Percentiles rank a stretch among this genome's conserved stretches.
Conservation (phyloP, 2,888 invertebrate species). For the Exocentrus adspersus region DNA sequence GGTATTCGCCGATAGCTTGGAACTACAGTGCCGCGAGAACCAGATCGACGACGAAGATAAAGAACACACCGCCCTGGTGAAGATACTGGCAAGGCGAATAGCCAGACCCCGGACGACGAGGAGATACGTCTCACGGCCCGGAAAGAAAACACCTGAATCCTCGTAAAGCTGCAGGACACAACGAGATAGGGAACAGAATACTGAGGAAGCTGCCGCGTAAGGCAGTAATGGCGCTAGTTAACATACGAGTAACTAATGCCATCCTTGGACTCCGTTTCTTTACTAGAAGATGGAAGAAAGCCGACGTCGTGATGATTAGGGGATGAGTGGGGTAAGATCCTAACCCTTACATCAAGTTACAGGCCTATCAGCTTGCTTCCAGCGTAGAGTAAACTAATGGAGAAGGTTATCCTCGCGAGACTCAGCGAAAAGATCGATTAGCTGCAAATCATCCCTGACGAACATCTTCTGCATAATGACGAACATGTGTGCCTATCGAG, state of each 20-base stretch:
- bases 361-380: conserved; percentile 30
- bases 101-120: too few relatives aligned
- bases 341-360: neutral
- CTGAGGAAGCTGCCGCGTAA: conserved; percentile 9
- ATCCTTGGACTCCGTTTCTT: conserved; percentile 14
- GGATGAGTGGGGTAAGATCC: conserved; percentile 4
- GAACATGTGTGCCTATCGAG: too few relatives aligned
- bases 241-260: conserved; percentile 22
- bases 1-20: too few relatives aligned
- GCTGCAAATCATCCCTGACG: too few relatives aligned
- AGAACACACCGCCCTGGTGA: too few relatives aligned
- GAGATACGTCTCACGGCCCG: too few relatives aligned
- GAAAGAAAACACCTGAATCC: too few relatives aligned
- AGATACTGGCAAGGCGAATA: too few relatives aligned
- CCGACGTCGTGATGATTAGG: conserved; percentile 7
- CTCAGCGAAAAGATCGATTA: too few relatives aligned
- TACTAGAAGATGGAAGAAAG: conserved; percentile 11
- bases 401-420: conserved; percentile 26
- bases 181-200: conserved; percentile 9
- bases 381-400: conserved; percentile 23
- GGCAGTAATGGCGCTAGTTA: neutral
- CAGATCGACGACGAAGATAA: too few relatives aligned
- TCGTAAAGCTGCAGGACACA: conserved; percentile 18
- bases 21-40: too few relatives aligned
- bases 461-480: too few relatives aligned